Conservation (phyloP, 2,113 vertebrate species). For the Lichenostomus cassidix region DNA sequence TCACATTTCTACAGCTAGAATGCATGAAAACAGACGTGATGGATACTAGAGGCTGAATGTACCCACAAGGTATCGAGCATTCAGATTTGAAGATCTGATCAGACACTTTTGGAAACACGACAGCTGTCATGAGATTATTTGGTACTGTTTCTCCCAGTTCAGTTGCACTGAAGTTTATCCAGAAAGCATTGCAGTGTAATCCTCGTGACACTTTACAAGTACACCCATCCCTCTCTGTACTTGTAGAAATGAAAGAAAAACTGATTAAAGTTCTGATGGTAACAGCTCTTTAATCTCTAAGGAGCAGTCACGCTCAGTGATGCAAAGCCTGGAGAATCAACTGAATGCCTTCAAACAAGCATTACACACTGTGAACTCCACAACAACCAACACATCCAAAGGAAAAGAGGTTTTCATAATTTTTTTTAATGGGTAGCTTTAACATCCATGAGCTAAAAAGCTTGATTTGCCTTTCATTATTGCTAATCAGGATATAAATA, state of each 20-base stretch:
- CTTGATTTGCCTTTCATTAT: background rate
- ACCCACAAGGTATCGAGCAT: background rate
- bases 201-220: background rate
- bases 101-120: background rate
- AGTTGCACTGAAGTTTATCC: background rate
- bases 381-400: background rate
- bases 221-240: background rate
- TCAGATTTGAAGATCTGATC: background rate
- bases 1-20: background rate
- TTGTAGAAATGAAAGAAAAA: constrained; percentile 36
- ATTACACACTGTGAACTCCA: background rate
- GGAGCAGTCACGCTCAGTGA: background rate
- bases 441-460: background rate
- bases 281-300: constrained; percentile 22
- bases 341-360: background rate
- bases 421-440: background rate
- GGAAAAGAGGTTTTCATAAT: background rate
- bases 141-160: background rate
- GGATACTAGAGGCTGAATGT: background rate
- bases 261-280: background rate
- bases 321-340: background rate
- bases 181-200: background rate
- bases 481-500: background rate
- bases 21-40: background rate
- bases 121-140: background rate